Percentiles rank a stretch among this genome's conserved stretches.
Evolutionary conservation across 2,888 invertebrate genomes (phyloP).

Genomic region (Podotricha telesiphe): DNA sequence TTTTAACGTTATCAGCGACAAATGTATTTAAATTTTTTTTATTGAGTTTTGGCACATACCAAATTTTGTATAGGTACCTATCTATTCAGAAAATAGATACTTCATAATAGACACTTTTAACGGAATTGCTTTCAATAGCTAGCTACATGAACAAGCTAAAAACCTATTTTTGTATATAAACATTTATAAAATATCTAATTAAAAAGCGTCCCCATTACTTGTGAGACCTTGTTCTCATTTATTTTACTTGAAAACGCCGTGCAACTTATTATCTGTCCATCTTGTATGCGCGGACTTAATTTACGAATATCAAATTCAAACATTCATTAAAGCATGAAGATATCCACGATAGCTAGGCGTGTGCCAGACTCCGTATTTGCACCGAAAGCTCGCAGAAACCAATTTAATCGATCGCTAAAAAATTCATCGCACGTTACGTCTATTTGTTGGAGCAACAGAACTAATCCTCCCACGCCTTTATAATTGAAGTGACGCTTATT

Average conservation of each 20-base stretch:
- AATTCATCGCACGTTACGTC: slow-evolving; percentile 72
- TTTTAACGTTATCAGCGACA: neutral
- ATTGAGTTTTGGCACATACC: too few relatives aligned
- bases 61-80: too few relatives aligned
- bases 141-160: neutral
- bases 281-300: slow-evolving; percentile 34
- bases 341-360: slow-evolving; percentile 60
- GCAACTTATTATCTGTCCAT: slow-evolving; percentile 19
- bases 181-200: neutral
- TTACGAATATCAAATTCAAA: slow-evolving; percentile 34
- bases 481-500: slow-evolving; percentile 45
- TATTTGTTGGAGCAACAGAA: slow-evolving; percentile 43
- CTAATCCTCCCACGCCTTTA: slow-evolving; percentile 43
- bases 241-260: slow-evolving; percentile 19
- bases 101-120: too few relatives aligned
- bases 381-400: slow-evolving; percentile 76
- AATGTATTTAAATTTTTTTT: neutral
- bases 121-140: too few relatives aligned
- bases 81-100: too few relatives aligned
- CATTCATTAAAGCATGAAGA: slow-evolving; percentile 40
- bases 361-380: slow-evolving; percentile 78
- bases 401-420: slow-evolving; percentile 80
- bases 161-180: neutral
- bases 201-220: neutral
- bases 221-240: neutral